A percentile compares a stretch with the other conserved stretches of the same genome.
phyloP scores from a whole-genome alignment of 1,140 invertebrate species.

The Drosophila navojoa region DNA sequence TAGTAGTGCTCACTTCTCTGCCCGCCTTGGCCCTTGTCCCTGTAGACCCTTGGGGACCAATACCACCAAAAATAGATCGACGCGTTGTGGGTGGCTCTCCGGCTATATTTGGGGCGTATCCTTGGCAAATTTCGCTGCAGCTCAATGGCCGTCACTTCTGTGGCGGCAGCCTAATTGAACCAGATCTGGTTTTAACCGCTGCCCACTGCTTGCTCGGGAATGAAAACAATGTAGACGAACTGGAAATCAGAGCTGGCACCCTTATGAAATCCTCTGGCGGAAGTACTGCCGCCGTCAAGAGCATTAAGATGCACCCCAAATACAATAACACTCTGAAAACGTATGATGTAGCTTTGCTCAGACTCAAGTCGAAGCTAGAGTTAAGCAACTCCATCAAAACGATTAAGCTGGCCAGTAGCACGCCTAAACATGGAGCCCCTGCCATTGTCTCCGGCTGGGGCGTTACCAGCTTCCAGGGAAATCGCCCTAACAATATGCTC shows the following conservation, averaged over 20 bases:
- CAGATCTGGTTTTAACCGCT: conserved; percentile 74
- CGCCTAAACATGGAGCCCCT: conserved; percentile 48
- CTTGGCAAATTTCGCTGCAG: conserved; percentile 68
- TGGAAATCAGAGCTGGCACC: conserved; percentile 59
- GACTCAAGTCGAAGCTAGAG: conserved; percentile 69
- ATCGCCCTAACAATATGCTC: conserved; percentile 36
- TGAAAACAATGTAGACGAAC: conserved; percentile 19
- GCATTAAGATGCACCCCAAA: conserved; percentile 51
- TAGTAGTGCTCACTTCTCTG: conserved; percentile 17
- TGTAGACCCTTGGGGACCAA: conserved; percentile 19
- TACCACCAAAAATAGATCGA: conserved; percentile 14
- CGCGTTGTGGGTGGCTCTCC: conserved; percentile 64
- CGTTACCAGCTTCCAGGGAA: conserved; percentile 27
- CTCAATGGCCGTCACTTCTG: conserved; percentile 82
- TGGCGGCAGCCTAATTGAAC: conserved; percentile 85
- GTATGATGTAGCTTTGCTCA: conserved; percentile 85
- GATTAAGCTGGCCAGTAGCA: conserved; percentile 63
- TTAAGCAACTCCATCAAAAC: conserved; percentile 77
- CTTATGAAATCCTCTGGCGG: conserved; percentile 43
- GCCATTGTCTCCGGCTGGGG: conserved; percentile 84
- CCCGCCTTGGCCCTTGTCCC: conserved; percentile 32
- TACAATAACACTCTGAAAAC: conserved; percentile 34
- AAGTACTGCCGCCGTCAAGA: conserved; percentile 27
- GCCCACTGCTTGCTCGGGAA: conserved; percentile 49
- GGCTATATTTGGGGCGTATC: conserved; percentile 43